Evolutionary conservation across 1,140 invertebrate species (phyloP).

Genomic region (Penaeus indicus): DNA sequence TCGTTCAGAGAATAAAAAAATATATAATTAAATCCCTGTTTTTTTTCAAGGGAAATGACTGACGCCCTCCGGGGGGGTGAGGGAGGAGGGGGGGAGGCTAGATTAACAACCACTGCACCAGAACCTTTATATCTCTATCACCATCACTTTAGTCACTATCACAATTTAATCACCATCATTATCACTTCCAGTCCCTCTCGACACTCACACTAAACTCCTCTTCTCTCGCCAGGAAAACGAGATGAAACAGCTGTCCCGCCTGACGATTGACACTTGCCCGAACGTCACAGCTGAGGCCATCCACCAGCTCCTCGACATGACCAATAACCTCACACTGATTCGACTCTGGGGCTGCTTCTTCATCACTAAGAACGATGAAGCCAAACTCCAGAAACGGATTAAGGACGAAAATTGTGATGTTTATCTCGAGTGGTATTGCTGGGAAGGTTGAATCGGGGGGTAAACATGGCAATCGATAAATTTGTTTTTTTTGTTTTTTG

Average conservation of each 20-base stretch:
- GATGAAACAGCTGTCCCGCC: conserved; percentile 38
- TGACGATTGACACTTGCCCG: conserved; percentile 45
- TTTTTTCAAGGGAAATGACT: no score
- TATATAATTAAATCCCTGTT: no score
- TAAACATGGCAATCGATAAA: no score
- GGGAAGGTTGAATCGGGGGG: conserved; percentile 31
- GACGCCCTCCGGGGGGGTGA: no score
- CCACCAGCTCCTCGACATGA: conserved; percentile 46
- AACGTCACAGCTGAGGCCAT: conserved; percentile 40
- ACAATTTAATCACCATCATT: background rate
- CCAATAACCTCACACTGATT: conserved; percentile 41
- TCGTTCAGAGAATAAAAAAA: no score
- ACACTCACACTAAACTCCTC: background rate
- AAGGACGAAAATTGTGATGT: conserved; percentile 44
- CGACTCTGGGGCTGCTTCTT: conserved; percentile 53
- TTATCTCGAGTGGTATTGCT: conserved; percentile 54
- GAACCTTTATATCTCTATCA: background rate
- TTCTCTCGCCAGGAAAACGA: conserved; percentile 31
- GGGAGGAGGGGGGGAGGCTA: no score
- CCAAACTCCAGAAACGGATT: background rate
- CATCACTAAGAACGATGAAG: conserved; percentile 35
- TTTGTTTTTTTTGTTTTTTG: background rate
- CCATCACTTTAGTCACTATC: background rate
- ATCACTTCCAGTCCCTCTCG: background rate
- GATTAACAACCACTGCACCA: no score